Conservation (phyloP, 2,888 invertebrate species). For the Galerucella calmariensis region DNA sequence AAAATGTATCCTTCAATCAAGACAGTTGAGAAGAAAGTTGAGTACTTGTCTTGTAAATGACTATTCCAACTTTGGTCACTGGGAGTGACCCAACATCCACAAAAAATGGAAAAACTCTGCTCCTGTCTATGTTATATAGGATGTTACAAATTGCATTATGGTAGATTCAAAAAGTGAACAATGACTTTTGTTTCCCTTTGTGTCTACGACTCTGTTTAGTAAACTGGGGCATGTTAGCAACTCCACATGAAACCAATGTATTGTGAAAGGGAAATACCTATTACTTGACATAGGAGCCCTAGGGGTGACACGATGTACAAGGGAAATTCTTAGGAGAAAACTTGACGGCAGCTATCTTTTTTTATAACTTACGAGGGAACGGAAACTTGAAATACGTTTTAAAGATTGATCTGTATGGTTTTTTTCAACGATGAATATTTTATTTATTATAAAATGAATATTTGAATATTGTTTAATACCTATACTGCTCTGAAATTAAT, state of each 20-base stretch:
- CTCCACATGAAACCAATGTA: conserved; percentile 25
- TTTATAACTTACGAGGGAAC: conserved; percentile 6
- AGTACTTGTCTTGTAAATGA: too few species aligned
- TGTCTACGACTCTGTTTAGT: conserved; percentile 2
- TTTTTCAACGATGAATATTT: not conserved
- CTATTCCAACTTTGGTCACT: too few species aligned
- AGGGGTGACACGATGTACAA: conserved; percentile 19
- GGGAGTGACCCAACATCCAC: too few species aligned
- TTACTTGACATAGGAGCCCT: conserved; percentile 22
- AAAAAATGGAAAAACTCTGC: too few species aligned
- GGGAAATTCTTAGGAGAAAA: conserved; percentile 20
- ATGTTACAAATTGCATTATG: not conserved
- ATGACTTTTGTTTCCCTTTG: not conserved
- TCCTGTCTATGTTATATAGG: too few species aligned
- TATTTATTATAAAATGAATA: too few species aligned
- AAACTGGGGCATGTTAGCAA: conserved; percentile 19
- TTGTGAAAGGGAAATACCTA: conserved; percentile 20
- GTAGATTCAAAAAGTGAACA: not conserved
- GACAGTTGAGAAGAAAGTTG: too few species aligned
- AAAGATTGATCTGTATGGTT: not conserved
- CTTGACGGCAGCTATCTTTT: conserved; percentile 12
- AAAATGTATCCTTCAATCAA: too few species aligned
- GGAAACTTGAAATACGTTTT: not conserved
- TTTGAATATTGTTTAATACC: too few species aligned
- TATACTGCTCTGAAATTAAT: too few species aligned